phyloP scores from a whole-genome alignment of 1,140 invertebrate species.

The Hypsibius dujardini region DNA sequence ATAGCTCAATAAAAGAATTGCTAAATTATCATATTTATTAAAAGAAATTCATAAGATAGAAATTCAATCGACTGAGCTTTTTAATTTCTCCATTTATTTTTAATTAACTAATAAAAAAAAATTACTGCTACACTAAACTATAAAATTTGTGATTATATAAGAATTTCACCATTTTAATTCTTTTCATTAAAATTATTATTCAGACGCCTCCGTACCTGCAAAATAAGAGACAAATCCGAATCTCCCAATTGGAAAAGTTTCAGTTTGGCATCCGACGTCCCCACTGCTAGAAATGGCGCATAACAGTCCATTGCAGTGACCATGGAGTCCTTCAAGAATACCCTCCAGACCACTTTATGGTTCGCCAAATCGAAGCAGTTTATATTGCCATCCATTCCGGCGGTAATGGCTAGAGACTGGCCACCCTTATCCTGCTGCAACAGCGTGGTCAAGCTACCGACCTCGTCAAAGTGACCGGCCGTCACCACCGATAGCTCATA shows the following conservation, averaged over 20 bases:
- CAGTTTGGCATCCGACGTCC: slow-evolving; percentile 6
- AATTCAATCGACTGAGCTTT: too few relatives aligned
- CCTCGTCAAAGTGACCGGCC: slow-evolving; percentile 11
- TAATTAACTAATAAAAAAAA: not conserved
- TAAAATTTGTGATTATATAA: too few relatives aligned
- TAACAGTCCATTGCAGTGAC: not conserved
- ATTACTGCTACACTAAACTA: too few relatives aligned
- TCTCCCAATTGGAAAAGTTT: not conserved
- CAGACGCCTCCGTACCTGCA: not conserved
- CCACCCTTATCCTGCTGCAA: slow-evolving; percentile 1
- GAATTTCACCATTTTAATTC: too few relatives aligned
- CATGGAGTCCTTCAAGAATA: slow-evolving; percentile 11
- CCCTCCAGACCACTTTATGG: not conserved
- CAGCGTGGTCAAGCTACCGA: not conserved
- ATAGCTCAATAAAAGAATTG: not conserved
- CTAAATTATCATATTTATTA: not conserved
- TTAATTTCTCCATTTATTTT: not conserved
- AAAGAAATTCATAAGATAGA: not conserved
- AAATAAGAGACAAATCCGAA: not conserved
- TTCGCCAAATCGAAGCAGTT: slow-evolving; percentile 2
- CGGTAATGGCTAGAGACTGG: not conserved
- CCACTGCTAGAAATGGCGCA: slow-evolving; percentile 1
- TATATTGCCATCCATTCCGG: slow-evolving; percentile 4
- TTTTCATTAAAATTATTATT: too few relatives aligned
- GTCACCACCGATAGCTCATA: not conserved